Conservation (phyloP, 1,140 invertebrate genomes). For the Colletes latitarsis region DNA sequence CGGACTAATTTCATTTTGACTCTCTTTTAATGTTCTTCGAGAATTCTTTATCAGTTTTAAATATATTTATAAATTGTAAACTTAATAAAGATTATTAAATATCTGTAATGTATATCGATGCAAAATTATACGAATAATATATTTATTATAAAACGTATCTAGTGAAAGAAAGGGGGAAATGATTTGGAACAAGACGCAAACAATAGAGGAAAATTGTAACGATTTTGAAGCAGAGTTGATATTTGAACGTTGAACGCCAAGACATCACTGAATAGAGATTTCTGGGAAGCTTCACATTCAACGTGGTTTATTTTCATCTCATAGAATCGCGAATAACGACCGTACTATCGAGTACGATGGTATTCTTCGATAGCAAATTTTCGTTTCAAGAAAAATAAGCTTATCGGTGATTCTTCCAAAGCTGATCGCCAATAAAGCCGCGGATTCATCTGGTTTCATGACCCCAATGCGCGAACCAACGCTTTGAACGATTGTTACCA, state of each 20-base stretch:
- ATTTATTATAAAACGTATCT: too few species aligned
- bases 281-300: constrained; percentile 13
- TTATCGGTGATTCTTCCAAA: not conserved
- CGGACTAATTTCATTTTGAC: too few species aligned
- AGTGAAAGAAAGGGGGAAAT: too few species aligned
- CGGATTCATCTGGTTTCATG: not conserved
- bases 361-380: constrained; percentile 36
- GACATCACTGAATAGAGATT: not conserved
- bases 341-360: constrained; percentile 3
- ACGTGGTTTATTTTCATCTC: constrained; percentile 54
- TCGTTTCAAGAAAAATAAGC: constrained; percentile 39
- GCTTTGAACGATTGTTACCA: not conserved
- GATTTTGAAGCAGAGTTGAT: not conserved
- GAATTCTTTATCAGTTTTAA: too few species aligned
- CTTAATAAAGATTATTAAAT: too few species aligned
- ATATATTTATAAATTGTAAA: too few species aligned
- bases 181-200: too few species aligned
- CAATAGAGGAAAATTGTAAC: too few species aligned
- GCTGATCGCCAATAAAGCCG: constrained; percentile 22
- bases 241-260: not conserved
- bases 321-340: constrained; percentile 5
- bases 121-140: too few species aligned
- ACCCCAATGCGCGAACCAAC: too few species aligned
- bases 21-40: too few species aligned
- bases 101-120: too few species aligned